phyloP scores from a whole-genome alignment of 2,797 vertebrate genomes.

The Cryptoblepharus egeriae region DNA sequence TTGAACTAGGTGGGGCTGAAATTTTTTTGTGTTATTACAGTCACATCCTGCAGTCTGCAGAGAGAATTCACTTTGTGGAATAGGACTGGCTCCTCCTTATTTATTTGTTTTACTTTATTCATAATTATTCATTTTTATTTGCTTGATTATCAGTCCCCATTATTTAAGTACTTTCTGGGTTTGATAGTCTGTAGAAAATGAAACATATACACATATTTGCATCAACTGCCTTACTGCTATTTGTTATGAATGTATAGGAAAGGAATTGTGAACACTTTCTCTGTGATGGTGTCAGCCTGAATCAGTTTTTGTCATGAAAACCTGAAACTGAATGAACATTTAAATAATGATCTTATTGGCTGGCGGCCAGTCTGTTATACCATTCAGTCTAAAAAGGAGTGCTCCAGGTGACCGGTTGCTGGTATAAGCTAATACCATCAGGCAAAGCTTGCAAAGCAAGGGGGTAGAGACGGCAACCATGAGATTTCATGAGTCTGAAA shows the following conservation, averaged over 20 bases:
- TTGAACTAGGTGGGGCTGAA: too few relatives aligned
- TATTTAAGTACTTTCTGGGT: too few relatives aligned
- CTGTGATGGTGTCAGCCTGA: not conserved
- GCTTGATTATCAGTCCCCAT: too few relatives aligned
- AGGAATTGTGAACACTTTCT: not conserved
- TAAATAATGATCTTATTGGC: conserved; percentile 24
- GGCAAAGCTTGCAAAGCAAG: not conserved
- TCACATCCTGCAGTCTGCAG: too few relatives aligned
- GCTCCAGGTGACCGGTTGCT: not conserved
- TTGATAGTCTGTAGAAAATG: not conserved
- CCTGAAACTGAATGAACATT: conserved; percentile 11
- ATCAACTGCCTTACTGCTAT: too few relatives aligned
- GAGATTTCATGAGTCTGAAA: not conserved
- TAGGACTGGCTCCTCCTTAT: too few relatives aligned
- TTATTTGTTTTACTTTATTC: too few relatives aligned
- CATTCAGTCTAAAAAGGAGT: not conserved
- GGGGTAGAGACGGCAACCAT: too few relatives aligned
- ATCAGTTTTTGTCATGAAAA: conserved; percentile 20
- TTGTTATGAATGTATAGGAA: not conserved
- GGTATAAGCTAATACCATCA: not conserved
- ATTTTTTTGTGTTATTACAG: too few relatives aligned
- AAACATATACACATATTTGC: not conserved
- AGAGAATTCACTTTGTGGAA: too few relatives aligned
- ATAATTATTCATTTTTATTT: too few relatives aligned
- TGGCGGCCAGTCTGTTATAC: conserved; percentile 17